Percentiles rank a stretch among this genome's conserved stretches.
Evolutionary conservation across 2,888 invertebrate species (phyloP).

Genomic region (Drosophila greeni): DNA sequence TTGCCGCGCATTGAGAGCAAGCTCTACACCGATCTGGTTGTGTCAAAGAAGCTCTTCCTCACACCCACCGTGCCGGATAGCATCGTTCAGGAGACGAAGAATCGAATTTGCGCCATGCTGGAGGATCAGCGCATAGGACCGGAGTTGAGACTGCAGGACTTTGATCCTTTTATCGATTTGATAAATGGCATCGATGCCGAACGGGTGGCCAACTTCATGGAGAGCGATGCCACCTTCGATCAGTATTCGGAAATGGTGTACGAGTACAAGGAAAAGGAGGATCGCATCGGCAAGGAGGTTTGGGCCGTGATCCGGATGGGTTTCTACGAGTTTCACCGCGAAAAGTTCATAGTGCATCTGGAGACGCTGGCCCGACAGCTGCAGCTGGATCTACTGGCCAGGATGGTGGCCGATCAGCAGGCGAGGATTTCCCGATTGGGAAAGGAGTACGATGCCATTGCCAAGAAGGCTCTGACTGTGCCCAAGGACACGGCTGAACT

Average conservation of each 20-base stretch:
- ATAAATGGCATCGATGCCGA: slow-evolving; percentile 83
- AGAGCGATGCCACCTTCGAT: slow-evolving; percentile 83
- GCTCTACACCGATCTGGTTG: slow-evolving; percentile 79
- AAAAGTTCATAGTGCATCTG: slow-evolving; percentile 86
- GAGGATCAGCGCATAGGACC: slow-evolving; percentile 87
- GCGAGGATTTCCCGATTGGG: slow-evolving; percentile 88
- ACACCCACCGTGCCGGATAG: slow-evolving; percentile 86
- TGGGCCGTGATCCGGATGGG: slow-evolving; percentile 86
- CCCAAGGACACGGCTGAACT: slow-evolving; percentile 92
- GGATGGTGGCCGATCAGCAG: slow-evolving; percentile 90
- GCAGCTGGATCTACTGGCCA: slow-evolving; percentile 84
- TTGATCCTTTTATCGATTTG: slow-evolving; percentile 88
- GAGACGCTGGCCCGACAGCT: slow-evolving; percentile 84
- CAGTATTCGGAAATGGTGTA: slow-evolving; percentile 82
- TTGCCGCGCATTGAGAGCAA: slow-evolving; percentile 90
- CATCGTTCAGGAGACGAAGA: slow-evolving; percentile 83
- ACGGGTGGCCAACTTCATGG: slow-evolving; percentile 84
- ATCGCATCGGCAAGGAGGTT: slow-evolving; percentile 81
- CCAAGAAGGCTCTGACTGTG: slow-evolving; percentile 87
- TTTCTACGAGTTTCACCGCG: slow-evolving; percentile 91
- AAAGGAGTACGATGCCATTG: slow-evolving; percentile 89
- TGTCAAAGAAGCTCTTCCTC: slow-evolving; percentile 62
- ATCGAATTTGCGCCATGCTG: slow-evolving; percentile 82
- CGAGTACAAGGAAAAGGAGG: slow-evolving; percentile 83
- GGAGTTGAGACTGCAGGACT: slow-evolving; percentile 86